A percentile compares a stretch with the other conserved stretches of the same genome.
Evolutionary conservation across 2,113 vertebrate species (phyloP).

Genomic region (Bostrychus sinensis): DNA sequence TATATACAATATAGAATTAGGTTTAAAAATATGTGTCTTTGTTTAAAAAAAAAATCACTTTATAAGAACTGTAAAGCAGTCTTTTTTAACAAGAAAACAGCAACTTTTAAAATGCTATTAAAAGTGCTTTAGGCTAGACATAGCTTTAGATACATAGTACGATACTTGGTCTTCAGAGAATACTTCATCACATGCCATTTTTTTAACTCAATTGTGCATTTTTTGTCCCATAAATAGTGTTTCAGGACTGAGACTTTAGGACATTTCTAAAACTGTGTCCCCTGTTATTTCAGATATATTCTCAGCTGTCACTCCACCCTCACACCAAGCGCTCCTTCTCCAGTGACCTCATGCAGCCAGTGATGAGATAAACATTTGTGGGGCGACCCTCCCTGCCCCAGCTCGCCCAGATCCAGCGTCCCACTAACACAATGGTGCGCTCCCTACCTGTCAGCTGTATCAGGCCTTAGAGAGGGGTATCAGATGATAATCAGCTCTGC

Average conservation of each 20-base stretch:
- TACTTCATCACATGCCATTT: too few relatives aligned
- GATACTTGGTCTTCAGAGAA: too few relatives aligned
- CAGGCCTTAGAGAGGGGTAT: constrained; percentile 50
- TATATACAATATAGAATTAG: too few relatives aligned
- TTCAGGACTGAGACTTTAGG: neutral
- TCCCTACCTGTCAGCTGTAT: constrained; percentile 62
- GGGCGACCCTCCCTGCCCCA: neutral
- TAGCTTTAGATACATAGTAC: too few relatives aligned
- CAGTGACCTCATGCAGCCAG: constrained; percentile 49
- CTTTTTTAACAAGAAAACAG: too few relatives aligned
- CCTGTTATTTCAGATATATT: neutral
- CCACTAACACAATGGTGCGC: constrained; percentile 38
- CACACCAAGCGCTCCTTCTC: constrained; percentile 13
- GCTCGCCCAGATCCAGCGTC: constrained; percentile 11
- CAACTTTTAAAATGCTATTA: too few relatives aligned
- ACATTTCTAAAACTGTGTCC: neutral
- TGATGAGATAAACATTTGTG: constrained; percentile 55
- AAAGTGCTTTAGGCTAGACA: too few relatives aligned
- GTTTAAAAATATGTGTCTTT: too few relatives aligned
- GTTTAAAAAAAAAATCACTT: too few relatives aligned
- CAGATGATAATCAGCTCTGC: constrained; percentile 62
- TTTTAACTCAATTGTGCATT: too few relatives aligned
- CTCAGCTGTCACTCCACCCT: constrained; percentile 7
- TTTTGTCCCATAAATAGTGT: neutral
- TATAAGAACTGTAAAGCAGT: too few relatives aligned